These are phyloP conservation scores for Hoplias malabaricus DNA, from an alignment of 2,113 vertebrate species.

Conservation along the genomic window DNA sequence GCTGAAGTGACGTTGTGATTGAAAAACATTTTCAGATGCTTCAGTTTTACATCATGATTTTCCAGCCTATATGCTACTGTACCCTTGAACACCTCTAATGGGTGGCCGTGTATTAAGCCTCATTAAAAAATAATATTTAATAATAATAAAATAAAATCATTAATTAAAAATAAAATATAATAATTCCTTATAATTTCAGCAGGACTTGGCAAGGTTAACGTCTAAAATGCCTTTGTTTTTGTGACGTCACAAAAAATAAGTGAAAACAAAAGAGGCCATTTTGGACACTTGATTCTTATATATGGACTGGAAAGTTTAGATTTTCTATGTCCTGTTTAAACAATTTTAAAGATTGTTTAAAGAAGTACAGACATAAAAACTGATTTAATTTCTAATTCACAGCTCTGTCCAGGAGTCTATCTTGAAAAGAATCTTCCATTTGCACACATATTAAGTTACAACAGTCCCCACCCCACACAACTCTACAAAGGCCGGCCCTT, in stretches of 20 bases:
- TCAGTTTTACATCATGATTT: too few relatives aligned
- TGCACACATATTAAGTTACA: not conserved
- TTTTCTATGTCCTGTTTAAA: too few relatives aligned
- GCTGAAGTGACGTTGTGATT: too few relatives aligned
- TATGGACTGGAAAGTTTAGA: too few relatives aligned
- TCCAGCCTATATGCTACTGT: too few relatives aligned
- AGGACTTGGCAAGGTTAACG: not conserved
- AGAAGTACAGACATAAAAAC: not conserved
- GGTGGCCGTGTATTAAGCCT: too few relatives aligned
- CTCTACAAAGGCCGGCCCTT: conserved; percentile 30
- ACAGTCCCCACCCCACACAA: not conserved
- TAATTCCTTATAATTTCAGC: not conserved
- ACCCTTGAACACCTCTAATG: too few relatives aligned
- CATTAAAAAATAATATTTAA: not conserved
- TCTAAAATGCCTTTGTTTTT: not conserved
- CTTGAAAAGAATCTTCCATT: not conserved
- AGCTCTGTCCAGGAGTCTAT: not conserved
- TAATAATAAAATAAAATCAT: not conserved
- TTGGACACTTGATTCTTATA: too few relatives aligned
- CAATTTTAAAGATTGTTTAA: too few relatives aligned
- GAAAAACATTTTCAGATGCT: too few relatives aligned
- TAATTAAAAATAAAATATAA: not conserved
- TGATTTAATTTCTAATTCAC: conserved; percentile 13
- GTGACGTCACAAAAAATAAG: too few relatives aligned
- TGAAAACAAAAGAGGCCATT: too few relatives aligned